A percentile compares a stretch with the other conserved stretches of the same genome.
Evolutionary conservation across 2,113 vertebrate species (phyloP).

Genomic region (Narcine bancroftii): DNA sequence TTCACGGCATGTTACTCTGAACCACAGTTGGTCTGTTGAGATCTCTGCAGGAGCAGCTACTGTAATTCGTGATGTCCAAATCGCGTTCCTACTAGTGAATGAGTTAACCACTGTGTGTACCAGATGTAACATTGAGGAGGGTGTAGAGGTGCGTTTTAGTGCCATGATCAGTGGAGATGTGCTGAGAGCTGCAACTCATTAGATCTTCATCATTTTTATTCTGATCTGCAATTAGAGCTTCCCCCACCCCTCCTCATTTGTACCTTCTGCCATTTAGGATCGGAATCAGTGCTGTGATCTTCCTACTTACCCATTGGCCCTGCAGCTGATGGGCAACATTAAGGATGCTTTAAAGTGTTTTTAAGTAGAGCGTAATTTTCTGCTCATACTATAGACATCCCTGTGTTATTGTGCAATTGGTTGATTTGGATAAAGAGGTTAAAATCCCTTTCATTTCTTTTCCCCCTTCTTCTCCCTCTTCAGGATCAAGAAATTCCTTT

Average conservation of each 20-base stretch:
- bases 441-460: background rate
- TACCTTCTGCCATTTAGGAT: background rate
- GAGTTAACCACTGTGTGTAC: background rate
- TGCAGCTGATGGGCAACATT: background rate
- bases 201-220: background rate
- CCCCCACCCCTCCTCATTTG: background rate
- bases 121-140: background rate
- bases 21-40: background rate
- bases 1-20: background rate
- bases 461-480: too few relatives aligned
- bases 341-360: background rate
- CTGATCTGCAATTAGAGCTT: background rate
- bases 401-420: background rate
- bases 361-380: background rate
- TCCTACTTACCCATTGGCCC: background rate
- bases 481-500: too few relatives aligned
- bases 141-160: background rate
- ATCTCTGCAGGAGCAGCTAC: background rate
- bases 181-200: conserved; percentile 1
- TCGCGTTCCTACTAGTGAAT: background rate
- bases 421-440: background rate
- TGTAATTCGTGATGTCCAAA: background rate
- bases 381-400: background rate
- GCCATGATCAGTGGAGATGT: background rate
- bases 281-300: background rate